Evolutionary conservation across 2,888 invertebrate species (phyloP).

Genomic region (Maniola hyperantus): DNA sequence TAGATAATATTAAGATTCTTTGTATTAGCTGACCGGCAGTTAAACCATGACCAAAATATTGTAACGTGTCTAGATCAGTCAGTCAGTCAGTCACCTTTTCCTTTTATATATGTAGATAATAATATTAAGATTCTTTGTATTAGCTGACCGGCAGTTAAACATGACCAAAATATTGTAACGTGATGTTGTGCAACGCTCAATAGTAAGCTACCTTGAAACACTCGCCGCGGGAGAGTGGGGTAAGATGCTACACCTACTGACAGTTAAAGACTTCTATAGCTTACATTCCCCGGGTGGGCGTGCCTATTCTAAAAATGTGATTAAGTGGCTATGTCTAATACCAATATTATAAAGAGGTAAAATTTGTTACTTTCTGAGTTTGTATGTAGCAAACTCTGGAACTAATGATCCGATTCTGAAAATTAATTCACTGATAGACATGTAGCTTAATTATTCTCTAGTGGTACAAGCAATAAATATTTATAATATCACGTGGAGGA

Average conservation of each 20-base stretch:
- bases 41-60: slow-evolving; percentile 37
- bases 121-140: slow-evolving; percentile 18
- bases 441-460: too few relatives aligned
- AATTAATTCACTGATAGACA: too few relatives aligned
- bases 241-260: background rate
- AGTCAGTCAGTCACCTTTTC: too few relatives aligned
- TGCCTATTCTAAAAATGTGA: too few relatives aligned
- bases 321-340: too few relatives aligned
- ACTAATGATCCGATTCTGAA: too few relatives aligned
- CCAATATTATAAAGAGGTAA: too few relatives aligned
- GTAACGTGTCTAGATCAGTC: slow-evolving; percentile 32
- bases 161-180: slow-evolving; percentile 30
- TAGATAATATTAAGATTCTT: slow-evolving; percentile 14
- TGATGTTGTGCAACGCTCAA: slow-evolving; percentile 29
- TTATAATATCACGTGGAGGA: too few relatives aligned
- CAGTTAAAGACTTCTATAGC: background rate
- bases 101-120: background rate
- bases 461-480: too few relatives aligned
- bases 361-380: too few relatives aligned
- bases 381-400: too few relatives aligned
- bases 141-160: slow-evolving; percentile 31
- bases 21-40: slow-evolving; percentile 26
- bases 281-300: background rate
- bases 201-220: slow-evolving; percentile 34
- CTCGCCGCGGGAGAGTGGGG: slow-evolving; percentile 23